Conservation (phyloP, 2,113 vertebrate genomes). For the Grallaria varia region DNA sequence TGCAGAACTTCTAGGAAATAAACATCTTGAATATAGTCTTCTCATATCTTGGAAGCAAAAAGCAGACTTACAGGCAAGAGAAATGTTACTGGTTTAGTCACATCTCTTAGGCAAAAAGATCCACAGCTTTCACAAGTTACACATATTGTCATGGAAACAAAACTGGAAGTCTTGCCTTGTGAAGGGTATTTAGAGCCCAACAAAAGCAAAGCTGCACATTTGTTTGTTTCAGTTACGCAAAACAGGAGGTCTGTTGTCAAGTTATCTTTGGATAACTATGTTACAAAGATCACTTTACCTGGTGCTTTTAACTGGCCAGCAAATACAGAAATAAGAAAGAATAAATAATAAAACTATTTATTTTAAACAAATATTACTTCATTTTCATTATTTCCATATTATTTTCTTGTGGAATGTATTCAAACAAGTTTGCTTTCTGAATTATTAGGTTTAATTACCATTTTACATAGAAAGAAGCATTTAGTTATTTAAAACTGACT, state of each 20-base stretch:
- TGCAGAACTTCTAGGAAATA: not conserved
- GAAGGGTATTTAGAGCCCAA: not conserved
- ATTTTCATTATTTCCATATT: not conserved
- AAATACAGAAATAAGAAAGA: not conserved
- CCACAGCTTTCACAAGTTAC: constrained; percentile 25
- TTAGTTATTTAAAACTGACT: not conserved
- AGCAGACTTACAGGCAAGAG: not conserved
- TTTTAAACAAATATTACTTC: not conserved
- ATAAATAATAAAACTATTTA: not conserved
- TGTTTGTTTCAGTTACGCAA: not conserved
- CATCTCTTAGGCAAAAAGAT: not conserved
- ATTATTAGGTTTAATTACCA: not conserved
- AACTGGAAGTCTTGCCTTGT: constrained; percentile 10
- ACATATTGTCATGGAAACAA: constrained; percentile 57
- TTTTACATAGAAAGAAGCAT: not conserved
- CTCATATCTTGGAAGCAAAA: not conserved
- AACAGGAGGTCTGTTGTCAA: not conserved
- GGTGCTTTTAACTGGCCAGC: not conserved
- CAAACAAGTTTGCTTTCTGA: not conserved
- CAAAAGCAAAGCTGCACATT: constrained; percentile 1
- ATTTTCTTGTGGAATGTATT: not conserved
- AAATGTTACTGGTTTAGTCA: not conserved
- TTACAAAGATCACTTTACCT: not conserved
- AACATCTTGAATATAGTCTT: not conserved
- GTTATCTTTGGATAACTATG: not conserved